Evolutionary conservation across 2,113 vertebrate genomes (phyloP).

Genomic region (Bos indicus): DNA sequence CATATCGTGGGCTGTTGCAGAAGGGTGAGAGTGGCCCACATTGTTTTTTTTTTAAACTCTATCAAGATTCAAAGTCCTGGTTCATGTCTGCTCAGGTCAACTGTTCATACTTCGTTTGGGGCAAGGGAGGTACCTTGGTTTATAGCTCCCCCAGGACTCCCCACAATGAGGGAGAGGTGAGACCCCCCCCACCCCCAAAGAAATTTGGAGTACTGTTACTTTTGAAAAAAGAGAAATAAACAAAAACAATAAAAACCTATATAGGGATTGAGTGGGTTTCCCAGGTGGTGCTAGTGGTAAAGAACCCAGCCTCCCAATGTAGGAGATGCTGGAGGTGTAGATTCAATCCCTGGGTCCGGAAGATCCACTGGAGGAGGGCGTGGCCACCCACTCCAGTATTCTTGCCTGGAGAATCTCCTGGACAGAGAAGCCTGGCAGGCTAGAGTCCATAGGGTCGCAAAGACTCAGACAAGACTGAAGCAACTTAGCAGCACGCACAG

Average conservation of each 20-base stretch:
- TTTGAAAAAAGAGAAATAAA: neutral
- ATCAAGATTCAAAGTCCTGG: neutral
- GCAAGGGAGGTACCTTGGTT: neutral
- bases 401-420: neutral
- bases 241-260: neutral
- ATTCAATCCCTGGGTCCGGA: neutral
- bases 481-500: accelerated
- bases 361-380: neutral
- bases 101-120: neutral
- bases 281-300: neutral
- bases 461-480: neutral
- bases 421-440: neutral
- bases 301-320: neutral
- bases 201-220: neutral
- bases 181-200: accelerated
- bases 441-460: neutral
- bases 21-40: neutral
- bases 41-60: neutral
- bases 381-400: neutral
- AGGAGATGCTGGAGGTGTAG: neutral
- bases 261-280: neutral
- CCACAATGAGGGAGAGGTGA: neutral
- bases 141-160: neutral
- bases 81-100: neutral
- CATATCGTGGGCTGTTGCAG: neutral